Percentiles rank a stretch among this genome's conserved stretches.
Conservation (phyloP, 2,113 vertebrate genomes). For the Siniperca chuatsi region DNA sequence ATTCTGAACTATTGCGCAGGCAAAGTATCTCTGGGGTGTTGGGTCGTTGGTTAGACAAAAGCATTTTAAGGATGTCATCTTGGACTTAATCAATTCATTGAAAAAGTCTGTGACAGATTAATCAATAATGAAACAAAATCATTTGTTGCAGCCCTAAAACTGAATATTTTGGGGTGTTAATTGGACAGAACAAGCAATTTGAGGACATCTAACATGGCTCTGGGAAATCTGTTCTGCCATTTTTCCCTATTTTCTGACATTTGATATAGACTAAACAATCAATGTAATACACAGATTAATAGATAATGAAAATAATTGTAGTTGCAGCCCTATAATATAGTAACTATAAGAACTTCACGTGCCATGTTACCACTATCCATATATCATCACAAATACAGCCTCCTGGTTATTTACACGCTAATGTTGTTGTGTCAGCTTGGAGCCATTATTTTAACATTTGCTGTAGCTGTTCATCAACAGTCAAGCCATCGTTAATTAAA, state of each 20-base stretch:
- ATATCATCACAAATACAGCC: conserved; percentile 28
- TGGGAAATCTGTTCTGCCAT: background rate
- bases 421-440: conserved; percentile 28
- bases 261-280: background rate
- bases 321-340: background rate
- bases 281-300: background rate
- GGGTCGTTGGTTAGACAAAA: background rate
- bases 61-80: background rate
- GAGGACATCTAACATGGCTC: background rate
- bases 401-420: conserved; percentile 39
- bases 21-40: background rate
- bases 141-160: background rate
- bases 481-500: conserved; percentile 27
- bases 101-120: background rate
- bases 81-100: background rate
- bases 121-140: background rate
- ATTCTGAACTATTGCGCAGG: background rate
- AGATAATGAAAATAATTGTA: background rate
- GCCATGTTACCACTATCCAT: background rate
- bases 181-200: background rate
- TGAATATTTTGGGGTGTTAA: background rate
- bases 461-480: conserved; percentile 16
- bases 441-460: conserved; percentile 17
- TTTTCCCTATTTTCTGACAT: background rate
- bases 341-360: background rate